These are phyloP conservation scores for Drosophila nigricruria DNA, from an alignment of 2,888 invertebrate genomes.

Conservation along the genomic window DNA sequence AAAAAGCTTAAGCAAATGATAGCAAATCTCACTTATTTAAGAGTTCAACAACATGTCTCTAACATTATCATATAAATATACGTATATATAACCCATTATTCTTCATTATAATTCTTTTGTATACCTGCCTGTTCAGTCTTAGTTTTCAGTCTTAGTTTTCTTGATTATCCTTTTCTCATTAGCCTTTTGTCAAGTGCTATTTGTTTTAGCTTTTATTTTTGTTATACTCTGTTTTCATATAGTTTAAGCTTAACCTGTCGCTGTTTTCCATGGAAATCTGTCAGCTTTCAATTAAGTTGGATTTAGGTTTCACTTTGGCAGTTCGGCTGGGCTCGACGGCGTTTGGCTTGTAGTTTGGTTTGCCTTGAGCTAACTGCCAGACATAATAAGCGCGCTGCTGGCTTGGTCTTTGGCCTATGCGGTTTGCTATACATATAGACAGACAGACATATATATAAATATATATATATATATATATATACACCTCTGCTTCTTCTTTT, in stretches of 20 bases:
- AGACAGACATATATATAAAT: not conserved
- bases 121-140: no score
- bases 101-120: no score
- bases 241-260: not conserved
- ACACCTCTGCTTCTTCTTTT: slow-evolving; percentile 30
- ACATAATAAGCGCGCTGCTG: slow-evolving; percentile 9
- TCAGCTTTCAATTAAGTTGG: slow-evolving; percentile 53
- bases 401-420: slow-evolving; percentile 42
- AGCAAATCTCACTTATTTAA: no score
- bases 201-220: not conserved
- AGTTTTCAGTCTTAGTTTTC: not conserved
- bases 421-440: slow-evolving; percentile 1
- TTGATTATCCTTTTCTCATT: not conserved
- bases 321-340: slow-evolving; percentile 11
- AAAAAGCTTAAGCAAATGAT: no score
- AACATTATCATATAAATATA: no score
- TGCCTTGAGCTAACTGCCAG: slow-evolving; percentile 39
- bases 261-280: slow-evolving; percentile 31
- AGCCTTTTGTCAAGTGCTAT: slow-evolving; percentile 5
- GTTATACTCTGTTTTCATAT: not conserved
- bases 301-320: slow-evolving; percentile 43
- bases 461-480: slow-evolving; percentile 4
- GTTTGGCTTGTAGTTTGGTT: slow-evolving; percentile 37
- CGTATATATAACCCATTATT: no score
- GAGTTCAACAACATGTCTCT: no score